A percentile compares a stretch with the other conserved stretches of the same genome.
Conservation (phyloP, 2,888 invertebrate species). For the Rhimphoctona megacephalus region DNA sequence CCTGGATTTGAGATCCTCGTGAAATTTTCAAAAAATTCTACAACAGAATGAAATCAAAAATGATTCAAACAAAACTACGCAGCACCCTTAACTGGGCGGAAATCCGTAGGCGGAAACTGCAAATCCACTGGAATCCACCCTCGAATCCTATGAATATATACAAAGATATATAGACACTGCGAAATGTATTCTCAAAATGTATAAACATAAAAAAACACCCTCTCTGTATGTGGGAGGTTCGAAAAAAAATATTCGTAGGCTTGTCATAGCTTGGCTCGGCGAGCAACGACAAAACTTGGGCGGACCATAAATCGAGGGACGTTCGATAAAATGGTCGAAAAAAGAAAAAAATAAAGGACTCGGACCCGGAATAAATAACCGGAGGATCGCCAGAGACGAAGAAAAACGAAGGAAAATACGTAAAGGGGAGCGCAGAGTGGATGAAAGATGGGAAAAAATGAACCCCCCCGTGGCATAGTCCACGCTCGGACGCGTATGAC, state of each 20-base stretch:
- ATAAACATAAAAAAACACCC: slow-evolving; percentile 45
- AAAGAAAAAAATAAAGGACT: slow-evolving; percentile 73
- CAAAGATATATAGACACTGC: slow-evolving; percentile 3
- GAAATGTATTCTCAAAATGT: slow-evolving; percentile 43
- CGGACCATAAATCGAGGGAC: slow-evolving; percentile 75
- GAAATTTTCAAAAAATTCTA: background rate
- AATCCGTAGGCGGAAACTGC: background rate
- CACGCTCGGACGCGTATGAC: slow-evolving; percentile 59
- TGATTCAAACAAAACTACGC: background rate
- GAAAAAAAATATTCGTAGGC: slow-evolving; percentile 41
- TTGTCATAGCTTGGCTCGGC: slow-evolving; percentile 20
- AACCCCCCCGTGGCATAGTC: slow-evolving; percentile 39
- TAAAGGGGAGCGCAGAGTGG: slow-evolving; percentile 25
- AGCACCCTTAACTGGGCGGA: background rate
- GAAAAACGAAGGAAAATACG: slow-evolving; percentile 31
- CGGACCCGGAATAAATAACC: slow-evolving; percentile 75
- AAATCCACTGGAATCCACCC: slow-evolving; percentile 10
- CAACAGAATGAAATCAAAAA: background rate
- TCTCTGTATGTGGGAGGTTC: slow-evolving; percentile 28
- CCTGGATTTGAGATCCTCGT: background rate
- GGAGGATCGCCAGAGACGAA: slow-evolving; percentile 47
- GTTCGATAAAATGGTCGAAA: slow-evolving; percentile 75
- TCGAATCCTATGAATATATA: slow-evolving; percentile 3
- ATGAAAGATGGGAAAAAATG: slow-evolving; percentile 57
- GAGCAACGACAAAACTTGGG: slow-evolving; percentile 44